Evolutionary conservation across 1,140 invertebrate species (phyloP).

Genomic region (Sarcophaga bullata): DNA sequence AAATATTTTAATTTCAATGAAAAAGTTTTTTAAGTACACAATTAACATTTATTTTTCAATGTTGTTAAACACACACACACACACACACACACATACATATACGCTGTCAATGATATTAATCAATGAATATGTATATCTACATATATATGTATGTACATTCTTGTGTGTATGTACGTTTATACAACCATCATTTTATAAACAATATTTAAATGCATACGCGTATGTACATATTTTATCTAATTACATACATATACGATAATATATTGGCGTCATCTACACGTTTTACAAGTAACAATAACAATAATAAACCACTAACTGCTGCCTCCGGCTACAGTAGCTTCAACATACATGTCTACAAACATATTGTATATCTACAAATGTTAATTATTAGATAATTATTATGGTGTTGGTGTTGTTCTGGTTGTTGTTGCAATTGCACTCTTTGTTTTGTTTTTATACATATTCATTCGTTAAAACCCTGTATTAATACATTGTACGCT

Average conservation of each 20-base stretch:
- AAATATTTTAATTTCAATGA: conserved; percentile 10
- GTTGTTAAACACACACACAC: neutral
- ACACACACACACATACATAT: neutral
- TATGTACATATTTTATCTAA: conserved; percentile 2
- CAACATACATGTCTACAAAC: conserved; percentile 1
- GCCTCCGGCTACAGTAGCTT: neutral
- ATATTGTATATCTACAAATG: conserved; percentile 28
- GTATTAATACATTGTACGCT: neutral
- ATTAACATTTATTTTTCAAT: neutral
- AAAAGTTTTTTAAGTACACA: conserved; percentile 6
- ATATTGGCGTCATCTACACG: conserved; percentile 15
- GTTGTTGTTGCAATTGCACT: neutral
- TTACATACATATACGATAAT: neutral
- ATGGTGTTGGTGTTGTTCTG: conserved; percentile 13
- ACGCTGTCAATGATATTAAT: too few species aligned
- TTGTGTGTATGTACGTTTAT: too few species aligned
- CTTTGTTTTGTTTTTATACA: too few species aligned
- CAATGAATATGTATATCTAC: too few species aligned
- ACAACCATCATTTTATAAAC: too few species aligned
- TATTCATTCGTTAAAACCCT: neutral
- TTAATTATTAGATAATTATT: conserved; percentile 39
- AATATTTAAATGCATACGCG: too few species aligned
- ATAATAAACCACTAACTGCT: neutral
- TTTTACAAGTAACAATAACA: conserved; percentile 2
- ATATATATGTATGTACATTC: too few species aligned